phyloP scores from a whole-genome alignment of 2,797 vertebrate genomes.

The Potorous gilbertii region DNA sequence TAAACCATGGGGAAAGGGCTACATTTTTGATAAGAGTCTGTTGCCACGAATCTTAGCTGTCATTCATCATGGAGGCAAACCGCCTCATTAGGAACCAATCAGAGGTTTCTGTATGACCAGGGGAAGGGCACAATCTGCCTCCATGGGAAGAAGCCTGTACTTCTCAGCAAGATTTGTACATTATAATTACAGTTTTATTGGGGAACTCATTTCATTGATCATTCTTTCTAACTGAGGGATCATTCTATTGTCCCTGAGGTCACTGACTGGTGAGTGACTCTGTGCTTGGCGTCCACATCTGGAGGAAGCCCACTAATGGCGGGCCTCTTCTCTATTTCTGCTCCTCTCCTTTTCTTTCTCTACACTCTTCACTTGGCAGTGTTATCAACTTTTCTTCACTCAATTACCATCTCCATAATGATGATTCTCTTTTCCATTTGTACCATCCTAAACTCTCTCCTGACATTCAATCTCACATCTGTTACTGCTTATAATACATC shows the following conservation, averaged over 20 bases:
- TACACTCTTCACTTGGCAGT: neutral
- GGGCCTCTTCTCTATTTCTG: neutral
- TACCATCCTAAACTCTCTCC: neutral
- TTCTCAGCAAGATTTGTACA: neutral
- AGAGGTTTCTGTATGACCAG: neutral
- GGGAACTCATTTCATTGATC: neutral
- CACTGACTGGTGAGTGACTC: neutral
- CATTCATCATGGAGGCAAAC: neutral
- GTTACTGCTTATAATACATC: neutral
- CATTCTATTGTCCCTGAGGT: neutral
- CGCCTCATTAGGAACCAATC: neutral
- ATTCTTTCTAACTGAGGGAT: neutral
- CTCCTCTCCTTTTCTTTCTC: neutral
- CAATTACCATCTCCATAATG: neutral
- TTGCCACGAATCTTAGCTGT: neutral
- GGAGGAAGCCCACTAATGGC: neutral
- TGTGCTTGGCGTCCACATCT: neutral
- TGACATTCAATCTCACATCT: neutral
- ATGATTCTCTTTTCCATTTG: neutral
- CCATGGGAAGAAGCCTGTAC: neutral
- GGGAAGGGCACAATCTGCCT: neutral
- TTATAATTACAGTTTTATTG: neutral
- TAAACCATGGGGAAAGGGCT: neutral
- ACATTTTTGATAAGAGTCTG: neutral
- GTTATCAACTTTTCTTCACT: neutral